Evolutionary conservation across 2,888 invertebrate species (phyloP), one percentile per base, ranked within the genome.

Genomic region (Stomorhina lunata): DNA sequence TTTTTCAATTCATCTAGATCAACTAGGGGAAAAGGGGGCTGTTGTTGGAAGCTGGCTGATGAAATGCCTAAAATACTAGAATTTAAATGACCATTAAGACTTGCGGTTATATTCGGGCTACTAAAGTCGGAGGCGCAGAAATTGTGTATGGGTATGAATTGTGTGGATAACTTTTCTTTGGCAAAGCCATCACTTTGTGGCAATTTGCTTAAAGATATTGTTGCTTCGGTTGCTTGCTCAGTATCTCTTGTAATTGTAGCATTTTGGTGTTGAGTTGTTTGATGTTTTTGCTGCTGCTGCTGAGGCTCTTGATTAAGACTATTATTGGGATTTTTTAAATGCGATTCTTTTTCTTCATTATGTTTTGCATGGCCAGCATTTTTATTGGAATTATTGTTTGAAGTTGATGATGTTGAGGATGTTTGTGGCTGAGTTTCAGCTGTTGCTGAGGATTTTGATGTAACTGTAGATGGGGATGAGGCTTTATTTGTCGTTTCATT

Each of bases 1-100:
- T 87, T 82, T 3, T 81, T 84, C 5, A 86, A 53, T 1, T 86
- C 76, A 0, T 88, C 86, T 5, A 86, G 32, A 29, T 84, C 84
- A 3, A 87, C 78, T 3, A 84, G 65, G 0, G 84, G 85, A 79
- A 86, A 83, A 17, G 83, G 65, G 0, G 84, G 78, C 15, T 69
- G 68, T 10, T 77, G 81, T 32, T 48, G 69, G n/a, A 25, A 66
- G 12, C 43, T 9, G 3, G 12, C 10, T 10, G 69, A 29, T n/a
- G 69, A 32, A n/a, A 77, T 17, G 27, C 61, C 53, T 4, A 77
- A 45, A 43, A 77, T 32, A 20, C 50, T 25, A 1, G 68, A 40
- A 15, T 68, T 68, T 9, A 77, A 7, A 59, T 77, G 68, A 2
- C 61, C 34, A 17, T 77, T 69, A 1, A 59, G 37, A 12, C 45